phyloP scores from a whole-genome alignment of 2,888 invertebrate species.

The Neoscelio sp. region DNA sequence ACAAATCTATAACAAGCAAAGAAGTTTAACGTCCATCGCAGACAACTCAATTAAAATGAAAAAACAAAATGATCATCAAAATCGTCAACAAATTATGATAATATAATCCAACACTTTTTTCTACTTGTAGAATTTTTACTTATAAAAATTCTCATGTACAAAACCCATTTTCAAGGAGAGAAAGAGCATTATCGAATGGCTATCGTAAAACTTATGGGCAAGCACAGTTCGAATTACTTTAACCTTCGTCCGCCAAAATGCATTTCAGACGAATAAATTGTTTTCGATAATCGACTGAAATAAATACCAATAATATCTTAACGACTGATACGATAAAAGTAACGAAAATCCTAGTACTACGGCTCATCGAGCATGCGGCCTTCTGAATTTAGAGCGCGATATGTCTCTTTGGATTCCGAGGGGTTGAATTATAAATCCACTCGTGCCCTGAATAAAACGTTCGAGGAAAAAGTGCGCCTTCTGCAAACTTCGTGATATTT shows the following conservation, averaged over 20 bases:
- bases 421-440: slow-evolving; percentile 66
- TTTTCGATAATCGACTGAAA: not conserved
- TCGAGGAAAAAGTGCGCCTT: slow-evolving; percentile 33
- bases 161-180: too few relatives aligned
- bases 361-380: slow-evolving; percentile 76
- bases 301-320: slow-evolving; percentile 9
- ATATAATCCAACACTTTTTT: too few relatives aligned
- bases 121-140: too few relatives aligned
- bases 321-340: slow-evolving; percentile 24
- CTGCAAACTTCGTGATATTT: slow-evolving; percentile 34
- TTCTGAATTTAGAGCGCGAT: slow-evolving; percentile 76
- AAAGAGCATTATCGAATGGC: slow-evolving; percentile 1
- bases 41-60: too few relatives aligned
- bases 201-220: not conserved
- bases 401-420: slow-evolving; percentile 64
- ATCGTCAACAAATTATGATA: too few relatives aligned
- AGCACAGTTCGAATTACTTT: not conserved
- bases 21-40: too few relatives aligned
- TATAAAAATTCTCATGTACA: too few relatives aligned
- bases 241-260: too few relatives aligned
- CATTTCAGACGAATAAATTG: too few relatives aligned
- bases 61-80: too few relatives aligned
- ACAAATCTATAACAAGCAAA: slow-evolving; percentile 31
- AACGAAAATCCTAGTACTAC: slow-evolving; percentile 40
- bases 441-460: slow-evolving; percentile 60